phyloP scores from a whole-genome alignment of 2,113 vertebrate genomes.

The Notarius quadriscutis region DNA sequence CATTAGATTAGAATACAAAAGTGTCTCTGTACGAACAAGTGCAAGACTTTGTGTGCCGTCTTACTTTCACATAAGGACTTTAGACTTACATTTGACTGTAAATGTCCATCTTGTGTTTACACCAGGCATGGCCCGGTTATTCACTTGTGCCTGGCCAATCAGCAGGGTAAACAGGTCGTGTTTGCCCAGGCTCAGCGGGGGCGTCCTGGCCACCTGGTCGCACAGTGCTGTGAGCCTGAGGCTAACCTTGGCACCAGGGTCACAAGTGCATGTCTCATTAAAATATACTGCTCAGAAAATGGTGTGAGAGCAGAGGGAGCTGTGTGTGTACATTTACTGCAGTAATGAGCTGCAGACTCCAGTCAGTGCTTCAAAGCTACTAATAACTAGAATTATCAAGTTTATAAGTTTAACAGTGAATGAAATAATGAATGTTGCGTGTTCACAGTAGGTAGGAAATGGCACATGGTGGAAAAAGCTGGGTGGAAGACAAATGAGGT shows the following conservation, averaged over 20 bases:
- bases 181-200: slow-evolving; percentile 61
- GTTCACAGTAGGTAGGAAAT: background rate
- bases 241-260: slow-evolving; percentile 72
- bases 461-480: background rate
- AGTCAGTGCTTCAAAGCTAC: slow-evolving; percentile 20
- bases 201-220: slow-evolving; percentile 65
- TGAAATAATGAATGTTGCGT: background rate
- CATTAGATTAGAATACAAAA: background rate
- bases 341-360: slow-evolving; percentile 14
- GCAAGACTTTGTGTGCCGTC: background rate
- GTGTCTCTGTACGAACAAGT: slow-evolving; percentile 15
- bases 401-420: background rate
- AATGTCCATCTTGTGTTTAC: slow-evolving; percentile 68
- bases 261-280: slow-evolving; percentile 73
- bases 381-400: slow-evolving; percentile 5
- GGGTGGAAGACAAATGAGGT: background rate
- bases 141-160: slow-evolving; percentile 64
- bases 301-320: slow-evolving; percentile 12
- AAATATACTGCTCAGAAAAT: slow-evolving; percentile 57
- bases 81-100: slow-evolving; percentile 67
- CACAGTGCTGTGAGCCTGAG: slow-evolving; percentile 58
- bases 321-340: slow-evolving; percentile 12
- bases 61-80: background rate
- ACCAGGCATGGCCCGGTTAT: slow-evolving; percentile 50
- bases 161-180: slow-evolving; percentile 71